Base-by-base conservation (phyloP, 2,888 invertebrate genomes). In the Himalopsyche tibetana region DNA sequence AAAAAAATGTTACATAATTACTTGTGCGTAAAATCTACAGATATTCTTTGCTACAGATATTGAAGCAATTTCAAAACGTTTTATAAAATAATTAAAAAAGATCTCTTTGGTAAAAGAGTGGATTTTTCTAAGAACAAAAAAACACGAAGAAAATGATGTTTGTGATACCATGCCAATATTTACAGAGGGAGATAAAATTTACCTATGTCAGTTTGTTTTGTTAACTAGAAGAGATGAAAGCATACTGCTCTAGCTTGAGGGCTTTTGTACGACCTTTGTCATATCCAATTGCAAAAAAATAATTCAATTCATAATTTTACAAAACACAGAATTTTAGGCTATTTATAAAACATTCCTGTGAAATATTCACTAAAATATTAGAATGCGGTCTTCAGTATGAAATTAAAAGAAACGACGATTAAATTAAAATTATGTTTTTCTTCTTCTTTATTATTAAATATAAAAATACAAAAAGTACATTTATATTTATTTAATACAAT, bases 221-320 rank as follows among this genome's bases (percentile, higher is more conserved):
- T 79, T 83, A 51, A 51, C 51, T 45, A 51, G 83, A 74, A 83
- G 79, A 79, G 79, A 55, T 84, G 80, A 84, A 84, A 84, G 51
- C 80, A 84, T 17, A 38, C 55, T 55, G 51, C 55, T 55, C n/a
- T 56, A 55, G 55, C 82, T 56, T 82, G 40, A 45, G 82, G 82
- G 74, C 36, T 74, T 36, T 74, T 74, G 36, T 36, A 36, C 74
- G 74, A 74, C 74, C 74, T 74, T 74, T 74, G 74, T 74, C 74
- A 74, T 74, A 38, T 36, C 74, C 74, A 36, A 74, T 74, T 74
- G 74, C 74, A 36, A 74, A 74, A 74, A 74, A 74, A 74, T 74
- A 74, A 74, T 74, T 74, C 74, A 74, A 74, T 74, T 74, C 38
- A 74, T 38, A 74, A 74, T 12, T 74, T 74, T 36, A 36, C 15